A percentile compares a stretch with the other conserved stretches of the same genome.
Conservation (phyloP, 2,113 vertebrate species). For the Apaloderma vittatum region DNA sequence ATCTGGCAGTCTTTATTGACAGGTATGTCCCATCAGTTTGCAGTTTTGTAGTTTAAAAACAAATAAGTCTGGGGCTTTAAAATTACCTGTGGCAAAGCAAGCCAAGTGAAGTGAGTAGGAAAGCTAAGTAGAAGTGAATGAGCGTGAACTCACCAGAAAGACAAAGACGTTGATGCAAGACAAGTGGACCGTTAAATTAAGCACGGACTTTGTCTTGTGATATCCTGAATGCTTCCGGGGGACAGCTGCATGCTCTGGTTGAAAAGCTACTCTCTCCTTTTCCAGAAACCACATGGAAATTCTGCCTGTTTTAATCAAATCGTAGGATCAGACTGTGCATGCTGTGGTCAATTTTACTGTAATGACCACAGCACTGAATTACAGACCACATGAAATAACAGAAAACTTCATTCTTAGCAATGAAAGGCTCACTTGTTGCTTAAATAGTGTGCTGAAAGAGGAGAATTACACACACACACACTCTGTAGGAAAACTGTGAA, state of each 20-base stretch:
- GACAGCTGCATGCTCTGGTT: neutral
- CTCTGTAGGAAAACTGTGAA: neutral
- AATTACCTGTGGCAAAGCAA: neutral
- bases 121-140: neutral
- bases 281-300: neutral
- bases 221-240: neutral
- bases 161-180: neutral
- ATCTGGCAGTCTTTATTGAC: neutral
- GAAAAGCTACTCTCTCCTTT: neutral
- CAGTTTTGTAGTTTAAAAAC: neutral
- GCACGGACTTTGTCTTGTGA: neutral
- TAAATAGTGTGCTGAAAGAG: neutral
- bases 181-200: neutral
- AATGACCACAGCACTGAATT: neutral
- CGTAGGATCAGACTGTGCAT: neutral
- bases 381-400: neutral
- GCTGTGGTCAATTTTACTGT: neutral
- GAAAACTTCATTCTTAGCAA: conserved; percentile 19
- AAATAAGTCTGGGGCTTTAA: neutral
- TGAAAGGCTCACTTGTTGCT: conserved; percentile 19
- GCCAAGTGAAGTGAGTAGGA: neutral
- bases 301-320: neutral
- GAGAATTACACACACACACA: neutral
- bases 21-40: neutral
- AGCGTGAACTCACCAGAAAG: neutral